Evolutionary conservation across 2,888 invertebrate genomes (phyloP), one percentile per base, ranked within the genome.

Genomic region (Platycheirus rosarum): DNA sequence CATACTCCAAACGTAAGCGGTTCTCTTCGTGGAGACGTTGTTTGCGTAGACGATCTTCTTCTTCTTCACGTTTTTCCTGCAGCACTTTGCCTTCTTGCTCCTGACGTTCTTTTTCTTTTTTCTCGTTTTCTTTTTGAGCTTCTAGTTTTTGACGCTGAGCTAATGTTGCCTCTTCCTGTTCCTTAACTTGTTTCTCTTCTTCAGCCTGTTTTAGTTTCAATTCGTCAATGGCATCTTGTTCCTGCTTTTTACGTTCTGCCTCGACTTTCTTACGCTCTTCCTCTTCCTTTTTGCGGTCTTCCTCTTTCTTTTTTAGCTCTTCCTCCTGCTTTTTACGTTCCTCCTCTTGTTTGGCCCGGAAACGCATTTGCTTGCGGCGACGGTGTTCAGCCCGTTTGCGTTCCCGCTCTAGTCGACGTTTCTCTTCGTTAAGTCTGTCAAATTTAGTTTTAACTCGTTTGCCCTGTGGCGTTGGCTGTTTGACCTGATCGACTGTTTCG

Each of bases 1-100:
- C 88, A 35, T 88, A 86, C 65, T 89, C 88, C 40, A 88, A 85
- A 0, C 85, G 85, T 44, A 85, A 18, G 1, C 87, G 88, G 63
- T 87, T 84, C 77, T 87, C 87, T 55, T 87, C 87, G 6, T 86
- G 88, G 5, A 84, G 62, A 2, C 88, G 88, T 51, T 86, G 85
- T 7, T 86, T 86, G 16, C 86, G 85, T 20, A 70, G 85, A 0
- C 86, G 86, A 46, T 88, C 87, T 40, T 86, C 87, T 16, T 85
- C 86, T 46, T 84, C 86, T 40, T 87, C 88, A 11, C 86, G 85
- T 46, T 86, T 85, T 37, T 87, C 86, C 16, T 85, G 84, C 42
- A 87, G 85, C 5, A 86, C 85, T 14, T 85, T 69, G 6, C 68
- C 63, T 14, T 87, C 86, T 16, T 86, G 86, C 0, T 77, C 84